A percentile compares a stretch with the other conserved stretches of the same genome.
Conservation (phyloP, 2,113 vertebrate genomes). For the Leptobrachium leishanense region DNA sequence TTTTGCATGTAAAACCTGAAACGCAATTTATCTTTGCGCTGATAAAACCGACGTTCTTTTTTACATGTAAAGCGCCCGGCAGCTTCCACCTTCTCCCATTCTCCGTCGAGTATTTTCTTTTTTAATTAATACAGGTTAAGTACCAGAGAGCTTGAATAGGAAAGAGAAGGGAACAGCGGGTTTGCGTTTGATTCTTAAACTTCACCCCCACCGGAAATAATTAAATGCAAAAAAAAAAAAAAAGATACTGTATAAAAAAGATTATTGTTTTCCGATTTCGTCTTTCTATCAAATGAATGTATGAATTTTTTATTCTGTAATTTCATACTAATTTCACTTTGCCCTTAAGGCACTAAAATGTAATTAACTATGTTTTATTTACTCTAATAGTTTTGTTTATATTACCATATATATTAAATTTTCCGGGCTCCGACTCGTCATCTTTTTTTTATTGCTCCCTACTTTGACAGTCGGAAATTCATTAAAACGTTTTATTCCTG, state of each 20-base stretch:
- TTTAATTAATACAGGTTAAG: too few species aligned
- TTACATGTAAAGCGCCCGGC: too few species aligned
- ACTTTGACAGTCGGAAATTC: conserved; percentile 55
- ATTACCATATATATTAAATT: conserved; percentile 81
- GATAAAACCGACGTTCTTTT: too few species aligned
- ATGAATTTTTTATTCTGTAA: conserved; percentile 70
- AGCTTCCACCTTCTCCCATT: too few species aligned
- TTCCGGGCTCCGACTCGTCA: conserved; percentile 57
- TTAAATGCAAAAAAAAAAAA: not conserved
- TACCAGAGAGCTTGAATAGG: too few species aligned
- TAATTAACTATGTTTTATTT: conserved; percentile 68
- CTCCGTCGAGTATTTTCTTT: too few species aligned
- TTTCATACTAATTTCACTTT: conserved; percentile 54
- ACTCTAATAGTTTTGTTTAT: conserved; percentile 66
- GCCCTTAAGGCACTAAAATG: conserved; percentile 57
- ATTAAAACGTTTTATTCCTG: conserved; percentile 57
- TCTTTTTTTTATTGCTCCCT: too few species aligned
- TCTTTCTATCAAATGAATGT: conserved; percentile 57
- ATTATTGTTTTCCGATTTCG: conserved; percentile 31
- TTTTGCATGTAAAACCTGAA: too few species aligned
- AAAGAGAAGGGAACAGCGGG: too few species aligned
- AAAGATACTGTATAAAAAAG: not conserved
- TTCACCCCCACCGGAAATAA: not conserved
- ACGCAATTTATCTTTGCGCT: too few species aligned
- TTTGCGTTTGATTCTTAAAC: too few species aligned